phyloP scores from a whole-genome alignment of 2,113 vertebrate genomes.

The Alectura lathami region DNA sequence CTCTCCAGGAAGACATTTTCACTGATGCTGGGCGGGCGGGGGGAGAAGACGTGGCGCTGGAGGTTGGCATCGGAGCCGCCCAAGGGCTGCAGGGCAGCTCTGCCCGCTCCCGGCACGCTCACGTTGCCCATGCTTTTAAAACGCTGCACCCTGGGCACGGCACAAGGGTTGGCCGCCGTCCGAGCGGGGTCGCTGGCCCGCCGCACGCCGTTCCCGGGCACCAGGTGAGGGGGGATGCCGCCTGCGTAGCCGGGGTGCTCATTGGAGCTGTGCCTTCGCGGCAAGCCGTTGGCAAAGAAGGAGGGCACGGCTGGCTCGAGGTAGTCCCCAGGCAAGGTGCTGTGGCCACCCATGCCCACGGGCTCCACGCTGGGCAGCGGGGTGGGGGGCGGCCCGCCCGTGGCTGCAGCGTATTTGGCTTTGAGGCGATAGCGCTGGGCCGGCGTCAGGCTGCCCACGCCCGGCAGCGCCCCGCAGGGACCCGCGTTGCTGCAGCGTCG shows the following conservation, averaged over 20 bases:
- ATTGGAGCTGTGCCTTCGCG: constrained; percentile 82
- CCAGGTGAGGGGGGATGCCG: constrained; percentile 76
- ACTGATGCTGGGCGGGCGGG: constrained; percentile 89
- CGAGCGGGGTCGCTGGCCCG: constrained; percentile 91
- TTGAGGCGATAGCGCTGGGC: constrained; percentile 92
- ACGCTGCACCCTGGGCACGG: constrained; percentile 82
- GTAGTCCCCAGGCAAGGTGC: constrained; percentile 71
- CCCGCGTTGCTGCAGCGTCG: constrained; percentile 73
- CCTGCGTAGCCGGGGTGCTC: constrained; percentile 80
- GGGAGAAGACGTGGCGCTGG: constrained; percentile 85
- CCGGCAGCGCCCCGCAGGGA: constrained; percentile 76
- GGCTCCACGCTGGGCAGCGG: constrained; percentile 83
- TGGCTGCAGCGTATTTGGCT: constrained; percentile 90
- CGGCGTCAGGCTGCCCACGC: constrained; percentile 84
- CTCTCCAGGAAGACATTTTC: constrained; percentile 88
- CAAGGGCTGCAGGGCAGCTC: constrained; percentile 74
- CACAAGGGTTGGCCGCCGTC: constrained; percentile 71
- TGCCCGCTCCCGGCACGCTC: constrained; percentile 67
- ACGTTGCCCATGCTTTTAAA: constrained; percentile 89
- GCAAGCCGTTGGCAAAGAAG: constrained; percentile 71
- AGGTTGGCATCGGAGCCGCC: constrained; percentile 78
- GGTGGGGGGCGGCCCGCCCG: constrained; percentile 87
- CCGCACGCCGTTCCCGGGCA: constrained; percentile 74
- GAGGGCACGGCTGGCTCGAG: constrained; percentile 68
- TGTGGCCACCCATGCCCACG: not conserved